Conservation (phyloP, 2,888 invertebrate genomes). For the Anaspis maculata region DNA sequence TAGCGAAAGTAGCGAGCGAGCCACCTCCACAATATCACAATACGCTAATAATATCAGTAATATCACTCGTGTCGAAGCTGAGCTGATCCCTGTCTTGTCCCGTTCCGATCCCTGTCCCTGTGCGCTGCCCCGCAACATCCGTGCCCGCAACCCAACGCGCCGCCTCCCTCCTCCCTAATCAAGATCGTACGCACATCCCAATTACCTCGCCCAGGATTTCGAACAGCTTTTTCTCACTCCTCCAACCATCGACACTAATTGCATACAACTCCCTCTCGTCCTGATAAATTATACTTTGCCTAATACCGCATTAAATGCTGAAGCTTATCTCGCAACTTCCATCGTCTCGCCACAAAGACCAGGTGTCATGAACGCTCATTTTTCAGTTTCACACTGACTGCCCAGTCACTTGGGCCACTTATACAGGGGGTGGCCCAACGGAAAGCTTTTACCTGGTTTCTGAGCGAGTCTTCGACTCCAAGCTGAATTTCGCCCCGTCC, state of each 20-base stretch:
- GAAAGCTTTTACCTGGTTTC: too few relatives aligned
- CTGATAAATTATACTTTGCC: conserved; percentile 1
- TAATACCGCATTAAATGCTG: not conserved
- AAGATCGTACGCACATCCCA: conserved; percentile 10
- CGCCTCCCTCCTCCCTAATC: conserved; percentile 5
- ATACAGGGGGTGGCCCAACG: too few relatives aligned
- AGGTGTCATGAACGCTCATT: too few relatives aligned
- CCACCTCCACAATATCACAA: conserved; percentile 31
- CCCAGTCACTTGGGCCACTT: too few relatives aligned
- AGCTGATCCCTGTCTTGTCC: conserved; percentile 5
- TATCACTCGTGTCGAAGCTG: conserved; percentile 18
- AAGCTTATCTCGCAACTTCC: conserved; percentile 2
- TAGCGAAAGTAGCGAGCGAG: too few relatives aligned
- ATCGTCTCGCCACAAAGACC: too few relatives aligned
- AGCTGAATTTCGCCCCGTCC: too few relatives aligned
- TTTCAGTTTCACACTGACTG: too few relatives aligned
- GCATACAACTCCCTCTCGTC: conserved; percentile 2
- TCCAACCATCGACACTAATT: conserved; percentile 11
- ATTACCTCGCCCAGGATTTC: conserved; percentile 7
- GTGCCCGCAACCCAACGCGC: not conserved
- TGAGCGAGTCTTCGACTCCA: too few relatives aligned
- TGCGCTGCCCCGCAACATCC: not conserved
- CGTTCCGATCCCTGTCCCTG: not conserved
- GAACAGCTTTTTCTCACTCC: conserved; percentile 5
- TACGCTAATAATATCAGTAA: conserved; percentile 25